Conservation (phyloP, 2,888 invertebrate species). For the Physocephala rufipes region DNA sequence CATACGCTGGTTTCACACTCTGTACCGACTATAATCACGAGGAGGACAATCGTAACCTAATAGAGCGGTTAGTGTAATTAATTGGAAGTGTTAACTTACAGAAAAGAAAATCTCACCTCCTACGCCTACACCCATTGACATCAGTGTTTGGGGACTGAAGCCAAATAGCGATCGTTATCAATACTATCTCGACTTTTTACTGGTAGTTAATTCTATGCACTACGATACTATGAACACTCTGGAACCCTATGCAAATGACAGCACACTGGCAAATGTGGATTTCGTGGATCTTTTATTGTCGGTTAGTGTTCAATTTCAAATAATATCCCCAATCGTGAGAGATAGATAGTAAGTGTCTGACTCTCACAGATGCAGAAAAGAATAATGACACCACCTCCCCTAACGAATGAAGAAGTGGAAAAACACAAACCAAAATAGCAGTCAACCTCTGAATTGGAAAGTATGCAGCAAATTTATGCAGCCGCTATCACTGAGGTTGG, state of each 20-base stretch:
- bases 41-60: constrained; percentile 53
- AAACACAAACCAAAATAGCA: neutral
- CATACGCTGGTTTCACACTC: constrained; percentile 67
- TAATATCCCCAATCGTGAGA: neutral
- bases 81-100: neutral
- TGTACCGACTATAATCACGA: constrained; percentile 65
- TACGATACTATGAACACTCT: constrained; percentile 51
- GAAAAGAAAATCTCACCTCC: too few species aligned
- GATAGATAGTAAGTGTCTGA: neutral
- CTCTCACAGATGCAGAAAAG: constrained; percentile 18
- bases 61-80: constrained; percentile 51
- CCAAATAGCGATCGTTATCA: constrained; percentile 33
- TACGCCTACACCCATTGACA: too few species aligned
- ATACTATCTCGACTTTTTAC: constrained; percentile 56
- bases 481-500: constrained; percentile 60
- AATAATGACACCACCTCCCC: constrained; percentile 7
- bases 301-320: constrained; percentile 40
- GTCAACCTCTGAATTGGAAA: constrained; percentile 14
- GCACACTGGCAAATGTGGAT: constrained; percentile 47
- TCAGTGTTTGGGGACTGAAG: constrained; percentile 49
- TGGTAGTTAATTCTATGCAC: constrained; percentile 47
- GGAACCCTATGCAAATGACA: constrained; percentile 53
- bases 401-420: neutral
- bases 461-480: constrained; percentile 42
- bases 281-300: constrained; percentile 48